These are phyloP conservation scores for Sitta europaea DNA, from an alignment of 2,113 vertebrate species.

Conservation along the genomic window DNA sequence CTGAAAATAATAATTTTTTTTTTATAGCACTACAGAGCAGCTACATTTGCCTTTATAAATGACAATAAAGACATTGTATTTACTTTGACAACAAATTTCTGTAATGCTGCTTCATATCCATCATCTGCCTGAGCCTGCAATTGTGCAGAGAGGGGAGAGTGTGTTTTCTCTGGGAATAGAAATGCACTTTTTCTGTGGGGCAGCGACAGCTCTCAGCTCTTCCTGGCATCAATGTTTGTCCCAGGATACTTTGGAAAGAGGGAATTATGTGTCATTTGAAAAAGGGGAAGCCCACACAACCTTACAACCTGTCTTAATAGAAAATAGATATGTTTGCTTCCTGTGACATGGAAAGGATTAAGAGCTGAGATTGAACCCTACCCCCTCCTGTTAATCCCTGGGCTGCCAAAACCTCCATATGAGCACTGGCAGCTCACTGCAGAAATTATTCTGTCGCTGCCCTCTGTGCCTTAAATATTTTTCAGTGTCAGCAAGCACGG, in stretches of 20 bases:
- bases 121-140: not conserved
- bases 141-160: not conserved
- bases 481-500: not conserved
- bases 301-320: not conserved
- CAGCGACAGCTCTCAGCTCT: fast-evolving
- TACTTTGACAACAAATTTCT: not conserved
- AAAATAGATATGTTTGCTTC: not conserved
- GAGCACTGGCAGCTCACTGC: not conserved
- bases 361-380: not conserved
- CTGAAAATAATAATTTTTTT: not conserved
- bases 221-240: fast-evolving
- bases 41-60: not conserved
- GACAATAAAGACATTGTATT: not conserved
- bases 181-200: not conserved
- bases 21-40: not conserved
- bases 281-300: not conserved
- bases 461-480: not conserved
- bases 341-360: constrained; percentile 19
- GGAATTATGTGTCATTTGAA: not conserved
- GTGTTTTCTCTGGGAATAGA: not conserved
- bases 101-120: not conserved
- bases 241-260: not conserved
- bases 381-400: not conserved
- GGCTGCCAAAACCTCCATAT: not conserved
- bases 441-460: not conserved